A percentile compares a stretch with the other conserved stretches of the same genome.
Conservation (phyloP, 2,888 invertebrate genomes). For the Hydropsyche betteni region DNA sequence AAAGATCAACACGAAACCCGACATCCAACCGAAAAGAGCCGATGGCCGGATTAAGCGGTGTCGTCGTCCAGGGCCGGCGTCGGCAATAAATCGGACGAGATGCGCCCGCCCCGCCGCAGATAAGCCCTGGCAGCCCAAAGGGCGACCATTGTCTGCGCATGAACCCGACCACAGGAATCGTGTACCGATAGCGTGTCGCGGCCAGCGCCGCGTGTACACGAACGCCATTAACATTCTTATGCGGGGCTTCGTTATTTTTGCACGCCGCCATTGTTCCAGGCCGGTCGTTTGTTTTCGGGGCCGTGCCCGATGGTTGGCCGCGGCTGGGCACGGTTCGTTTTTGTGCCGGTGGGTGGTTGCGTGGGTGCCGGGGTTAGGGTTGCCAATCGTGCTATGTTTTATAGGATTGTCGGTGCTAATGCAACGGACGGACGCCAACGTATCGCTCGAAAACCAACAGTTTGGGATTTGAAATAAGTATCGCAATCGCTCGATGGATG, state of each 20-base stretch:
- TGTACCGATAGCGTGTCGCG: constrained; percentile 34
- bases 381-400: too few relatives aligned
- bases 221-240: constrained; percentile 14
- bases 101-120: constrained; percentile 16
- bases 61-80: background rate
- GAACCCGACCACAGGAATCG: constrained; percentile 42
- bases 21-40: constrained; percentile 5
- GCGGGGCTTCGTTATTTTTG: background rate
- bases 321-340: too few relatives aligned
- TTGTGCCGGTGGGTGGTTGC: too few relatives aligned
- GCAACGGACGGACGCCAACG: too few relatives aligned
- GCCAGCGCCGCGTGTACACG: background rate
- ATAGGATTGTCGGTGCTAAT: too few relatives aligned
- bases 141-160: constrained; percentile 40
- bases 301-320: too few relatives aligned
- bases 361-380: too few relatives aligned
- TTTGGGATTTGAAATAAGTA: too few relatives aligned
- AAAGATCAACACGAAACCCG: background rate
- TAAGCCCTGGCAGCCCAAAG: constrained; percentile 39
- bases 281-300: too few relatives aligned
- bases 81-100: constrained; percentile 32
- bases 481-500: too few relatives aligned
- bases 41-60: constrained; percentile 14
- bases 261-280: too few relatives aligned
- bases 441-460: too few relatives aligned